phyloP scores from a whole-genome alignment of 2,888 invertebrate species.

The Tuberolachnus salignus region DNA sequence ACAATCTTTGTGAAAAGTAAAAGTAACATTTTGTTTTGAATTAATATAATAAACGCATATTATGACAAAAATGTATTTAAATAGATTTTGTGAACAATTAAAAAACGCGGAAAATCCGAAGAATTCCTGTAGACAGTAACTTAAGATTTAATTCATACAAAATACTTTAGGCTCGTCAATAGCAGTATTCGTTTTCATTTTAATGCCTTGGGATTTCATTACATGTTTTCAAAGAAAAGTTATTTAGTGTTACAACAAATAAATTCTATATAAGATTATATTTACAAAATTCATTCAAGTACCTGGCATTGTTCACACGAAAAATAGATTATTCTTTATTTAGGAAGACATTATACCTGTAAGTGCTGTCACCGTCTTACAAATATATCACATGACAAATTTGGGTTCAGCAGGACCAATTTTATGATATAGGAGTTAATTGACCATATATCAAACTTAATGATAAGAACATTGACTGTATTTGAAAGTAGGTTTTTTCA shows the following conservation, averaged over 20 bases:
- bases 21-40: not conserved
- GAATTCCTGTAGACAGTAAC: not conserved
- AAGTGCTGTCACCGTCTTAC: no score
- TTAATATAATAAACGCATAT: not conserved
- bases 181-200: not conserved
- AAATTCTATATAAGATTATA: conserved; percentile 39
- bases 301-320: conserved; percentile 39
- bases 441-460: no score
- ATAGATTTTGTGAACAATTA: not conserved
- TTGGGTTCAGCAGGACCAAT: no score
- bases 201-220: not conserved
- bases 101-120: not conserved
- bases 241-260: conserved; percentile 26
- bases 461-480: no score
- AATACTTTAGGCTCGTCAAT: not conserved
- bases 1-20: not conserved
- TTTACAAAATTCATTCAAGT: conserved; percentile 33
- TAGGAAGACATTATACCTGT: no score
- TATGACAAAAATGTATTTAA: not conserved
- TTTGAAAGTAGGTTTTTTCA: no score
- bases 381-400: no score
- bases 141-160: not conserved
- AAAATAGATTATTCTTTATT: conserved; percentile 43
- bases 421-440: no score
- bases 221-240: conserved; percentile 30